Evolutionary conservation across 2,888 invertebrate species (phyloP).

Genomic region (Thera britannica): DNA sequence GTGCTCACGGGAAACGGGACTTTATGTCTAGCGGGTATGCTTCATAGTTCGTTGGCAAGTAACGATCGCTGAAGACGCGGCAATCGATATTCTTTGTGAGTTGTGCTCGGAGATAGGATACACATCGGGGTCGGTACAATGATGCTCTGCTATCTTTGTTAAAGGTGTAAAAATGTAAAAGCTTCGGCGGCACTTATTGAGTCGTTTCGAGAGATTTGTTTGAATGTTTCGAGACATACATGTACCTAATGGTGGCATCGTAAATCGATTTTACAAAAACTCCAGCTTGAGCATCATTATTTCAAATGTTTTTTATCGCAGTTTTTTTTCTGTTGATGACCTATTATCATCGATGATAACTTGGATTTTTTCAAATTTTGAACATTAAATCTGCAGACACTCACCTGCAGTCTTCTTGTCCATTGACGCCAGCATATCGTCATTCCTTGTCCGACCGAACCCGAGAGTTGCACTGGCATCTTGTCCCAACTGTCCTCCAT

Average conservation of each 20-base stretch:
- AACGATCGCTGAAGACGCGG: conserved; percentile 25
- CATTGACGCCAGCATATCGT: conserved; percentile 76
- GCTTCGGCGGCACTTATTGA: conserved; percentile 34
- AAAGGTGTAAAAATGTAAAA: conserved; percentile 43
- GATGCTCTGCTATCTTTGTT: conserved; percentile 44
- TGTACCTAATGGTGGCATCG: not conserved
- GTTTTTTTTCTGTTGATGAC: too few relatives aligned
- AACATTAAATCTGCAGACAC: too few relatives aligned
- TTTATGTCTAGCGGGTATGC: conserved; percentile 50
- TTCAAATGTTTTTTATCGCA: too few relatives aligned
- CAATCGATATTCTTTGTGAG: conserved; percentile 65
- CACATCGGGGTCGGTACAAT: conserved; percentile 47
- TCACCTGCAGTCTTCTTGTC: conserved; percentile 79
- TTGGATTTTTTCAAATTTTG: too few relatives aligned
- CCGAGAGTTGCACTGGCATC: conserved; percentile 68
- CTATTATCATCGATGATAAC: too few relatives aligned
- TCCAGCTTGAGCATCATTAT: too few relatives aligned
- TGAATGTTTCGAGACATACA: conserved; percentile 22
- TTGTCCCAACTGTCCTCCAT: conserved; percentile 81
- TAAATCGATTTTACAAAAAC: not conserved
- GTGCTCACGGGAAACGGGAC: conserved; percentile 50
- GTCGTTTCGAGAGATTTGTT: conserved; percentile 30
- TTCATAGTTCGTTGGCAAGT: conserved; percentile 35
- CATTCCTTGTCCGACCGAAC: conserved; percentile 71
- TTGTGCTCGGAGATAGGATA: conserved; percentile 41